phyloP scores from a whole-genome alignment of 2,113 vertebrate species.

The Apodemus sylvaticus region DNA sequence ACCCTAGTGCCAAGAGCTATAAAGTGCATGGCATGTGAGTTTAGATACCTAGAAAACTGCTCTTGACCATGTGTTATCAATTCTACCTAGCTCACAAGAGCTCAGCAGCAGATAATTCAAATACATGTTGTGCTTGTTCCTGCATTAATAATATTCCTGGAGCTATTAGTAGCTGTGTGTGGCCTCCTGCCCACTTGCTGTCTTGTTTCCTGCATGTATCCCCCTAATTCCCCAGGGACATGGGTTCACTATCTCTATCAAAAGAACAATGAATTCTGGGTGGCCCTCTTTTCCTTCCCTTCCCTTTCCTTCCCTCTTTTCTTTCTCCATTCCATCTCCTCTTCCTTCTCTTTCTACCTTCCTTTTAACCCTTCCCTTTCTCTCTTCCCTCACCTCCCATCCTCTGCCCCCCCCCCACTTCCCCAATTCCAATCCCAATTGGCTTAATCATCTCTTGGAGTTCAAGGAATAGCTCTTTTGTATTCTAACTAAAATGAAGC shows the following conservation, averaged over 20 bases:
- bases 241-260: not conserved
- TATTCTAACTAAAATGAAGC: not conserved
- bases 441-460: not conserved
- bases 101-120: not conserved
- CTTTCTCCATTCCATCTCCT: accelerated
- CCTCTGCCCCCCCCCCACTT: too few relatives aligned
- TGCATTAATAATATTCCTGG: not conserved
- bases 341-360: not conserved
- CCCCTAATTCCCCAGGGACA: not conserved
- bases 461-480: not conserved
- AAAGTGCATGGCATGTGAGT: accelerated
- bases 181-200: not conserved
- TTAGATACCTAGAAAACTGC: not conserved
- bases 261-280: not conserved
- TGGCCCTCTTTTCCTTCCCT: not conserved
- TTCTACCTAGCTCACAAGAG: not conserved
- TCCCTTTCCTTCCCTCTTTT: not conserved
- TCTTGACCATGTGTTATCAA: not conserved
- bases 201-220: not conserved
- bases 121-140: not conserved
- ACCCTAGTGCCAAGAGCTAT: not conserved
- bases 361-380: not conserved
- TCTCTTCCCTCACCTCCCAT: not conserved
- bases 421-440: not conserved
- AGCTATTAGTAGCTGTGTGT: not conserved